Evolutionary conservation across 2,113 vertebrate species (phyloP), one percentile per base, ranked within the genome.

Genomic region (Lophotis ruficrista): DNA sequence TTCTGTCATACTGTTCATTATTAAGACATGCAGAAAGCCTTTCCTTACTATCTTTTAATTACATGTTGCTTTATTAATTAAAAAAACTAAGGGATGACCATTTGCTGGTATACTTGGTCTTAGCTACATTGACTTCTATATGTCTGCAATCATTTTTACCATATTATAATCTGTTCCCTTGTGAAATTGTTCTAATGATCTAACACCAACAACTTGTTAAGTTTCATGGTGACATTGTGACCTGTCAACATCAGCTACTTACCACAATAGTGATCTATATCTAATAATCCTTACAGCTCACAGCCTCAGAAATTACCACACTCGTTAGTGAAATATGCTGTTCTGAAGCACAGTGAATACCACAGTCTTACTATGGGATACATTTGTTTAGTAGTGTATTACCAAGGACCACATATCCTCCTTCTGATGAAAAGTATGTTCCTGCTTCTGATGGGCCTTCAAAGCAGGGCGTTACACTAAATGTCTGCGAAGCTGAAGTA

Each of bases 381-480:
- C 6, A 37, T 93, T 94, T 90, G 48, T 94, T 94, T 68, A 83
- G 38, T 15, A 43, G 24, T n/a, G 64, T 50, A 66, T 98, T 98
- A 99, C 99, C 99, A 85, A 99, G 97, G 78, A 99, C 96, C 5
- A 99, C 97, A 35, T 99, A 99, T 98, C 99, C 99, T 97, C 99
- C 99, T 96, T 99, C 98, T 33, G 98, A 97, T 91, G 99, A 99
- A 96, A 99, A 99, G 95, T 99, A 99, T 18, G 99, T 99, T 96
- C 99, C 99, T 28, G 97, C 95, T 98, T 99, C 99, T 72, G 98
- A 98, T 14, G 97, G 98, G 20, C 99, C 99, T 96, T 99, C 98
- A 77, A 99, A 99, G 95, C 99, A 99, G 53, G 99, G 99, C 0
- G 99, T 99, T 92, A 99, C 99, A 35, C 99, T 99, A 25, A 99